Base-by-base conservation (phyloP, 2,797 vertebrate genomes). In the Clarias platycephalus region DNA sequence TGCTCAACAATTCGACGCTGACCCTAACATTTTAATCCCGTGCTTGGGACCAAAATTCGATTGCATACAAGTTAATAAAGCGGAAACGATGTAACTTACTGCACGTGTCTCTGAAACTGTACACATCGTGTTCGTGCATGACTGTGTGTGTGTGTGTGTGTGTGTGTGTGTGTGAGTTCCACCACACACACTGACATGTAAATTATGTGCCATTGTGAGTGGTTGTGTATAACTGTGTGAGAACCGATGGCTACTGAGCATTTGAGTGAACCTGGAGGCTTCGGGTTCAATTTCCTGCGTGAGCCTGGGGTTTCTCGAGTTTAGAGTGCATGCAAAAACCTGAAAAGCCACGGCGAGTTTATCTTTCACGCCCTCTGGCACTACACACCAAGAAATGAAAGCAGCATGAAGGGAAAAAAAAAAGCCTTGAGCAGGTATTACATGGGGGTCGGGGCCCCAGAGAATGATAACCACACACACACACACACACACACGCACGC, bases 271-370 rank as follows among this genome's bases (percentile, higher is more conserved):
- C 77, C 85, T 81, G 62, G 63, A 83, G 66, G 84, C 85, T 86
- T 91, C 88, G 84, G 74, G 60, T 87, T 88, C 84, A 88, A 90
- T 90, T 91, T 91, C 89, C 90, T 89, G 89, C 71, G 58, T 26
- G 82, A 88, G 81, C 70, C 68, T 74, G 82, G 79, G 57, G 76
- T 37, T 37, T 37, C 34, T 37, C 34, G 84, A 81, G 74, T 66
- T 76, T 80, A 78, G 81, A 80, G 60, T 70, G 87, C 72, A 80
- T 62, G 83, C 66, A 79, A 71, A 80, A 82, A 78, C 67, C 77
- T 24, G 44, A 64, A 78, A 70, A 67, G 64, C 63, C 26, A n/a
- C 31, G 28, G 26, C 44, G 49, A 62, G 76, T 66, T 49, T 58
- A 53, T 64, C 79, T 82, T 60, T 72, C 67, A 28, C 40, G 80